Conservation (phyloP, 1,140 invertebrate species). For the Aporrectodea caliginosa region DNA sequence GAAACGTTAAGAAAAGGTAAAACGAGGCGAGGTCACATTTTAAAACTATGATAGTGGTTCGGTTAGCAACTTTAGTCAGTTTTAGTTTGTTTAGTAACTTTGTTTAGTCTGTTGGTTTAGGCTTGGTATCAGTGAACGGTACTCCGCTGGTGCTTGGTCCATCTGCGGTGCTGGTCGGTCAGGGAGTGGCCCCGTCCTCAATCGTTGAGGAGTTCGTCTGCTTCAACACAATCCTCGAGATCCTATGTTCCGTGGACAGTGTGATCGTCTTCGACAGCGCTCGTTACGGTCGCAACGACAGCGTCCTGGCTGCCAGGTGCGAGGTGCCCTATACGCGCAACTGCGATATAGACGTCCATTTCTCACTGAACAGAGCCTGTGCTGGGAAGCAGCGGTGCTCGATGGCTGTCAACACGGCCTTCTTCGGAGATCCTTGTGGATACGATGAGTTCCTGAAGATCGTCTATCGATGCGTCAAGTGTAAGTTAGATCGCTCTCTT, state of each 20-base stretch:
- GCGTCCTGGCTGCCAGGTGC: slow-evolving; percentile 16
- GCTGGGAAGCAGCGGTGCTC: slow-evolving; percentile 27
- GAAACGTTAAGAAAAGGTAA: no score
- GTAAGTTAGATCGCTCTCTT: no score
- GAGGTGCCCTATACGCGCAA: slow-evolving; percentile 25
- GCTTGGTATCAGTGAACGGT: no score
- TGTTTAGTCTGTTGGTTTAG: no score
- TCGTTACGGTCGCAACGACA: slow-evolving; percentile 33
- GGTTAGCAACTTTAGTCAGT: no score
- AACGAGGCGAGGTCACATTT: no score
- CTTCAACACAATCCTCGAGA: slow-evolving; percentile 20
- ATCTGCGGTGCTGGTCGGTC: no score
- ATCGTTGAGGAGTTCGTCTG: background rate
- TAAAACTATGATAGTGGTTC: no score
- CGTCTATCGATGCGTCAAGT: slow-evolving; percentile 24
- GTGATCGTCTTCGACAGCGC: slow-evolving; percentile 30
- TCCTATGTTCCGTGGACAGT: background rate
- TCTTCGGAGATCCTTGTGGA: slow-evolving; percentile 31
- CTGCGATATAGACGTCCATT: slow-evolving; percentile 32
- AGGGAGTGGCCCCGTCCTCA: no score
- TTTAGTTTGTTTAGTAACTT: no score
- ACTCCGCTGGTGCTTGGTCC: no score
- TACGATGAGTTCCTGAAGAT: slow-evolving; percentile 32
- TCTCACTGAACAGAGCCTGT: slow-evolving; percentile 32
- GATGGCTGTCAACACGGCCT: slow-evolving; percentile 25